These are phyloP conservation scores for Coboldia fuscipes DNA, from an alignment of 1,140 invertebrate genomes.

Conservation along the genomic window DNA sequence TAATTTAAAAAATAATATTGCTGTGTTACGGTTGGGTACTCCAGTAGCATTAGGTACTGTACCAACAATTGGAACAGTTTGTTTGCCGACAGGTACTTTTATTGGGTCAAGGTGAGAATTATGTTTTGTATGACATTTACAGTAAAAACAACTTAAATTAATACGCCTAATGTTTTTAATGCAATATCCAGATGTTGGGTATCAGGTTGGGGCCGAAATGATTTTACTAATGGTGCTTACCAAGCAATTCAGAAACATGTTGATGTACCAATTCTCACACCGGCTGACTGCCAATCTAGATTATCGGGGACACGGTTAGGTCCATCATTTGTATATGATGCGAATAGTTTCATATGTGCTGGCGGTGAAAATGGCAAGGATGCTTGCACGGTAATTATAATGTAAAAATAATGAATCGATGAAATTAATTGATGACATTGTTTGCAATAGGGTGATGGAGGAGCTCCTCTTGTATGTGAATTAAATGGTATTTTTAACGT, in stretches of 20 bases:
- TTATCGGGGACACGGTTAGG: conserved; percentile 42
- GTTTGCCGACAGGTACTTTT: conserved; percentile 34
- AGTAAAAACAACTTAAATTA: not conserved
- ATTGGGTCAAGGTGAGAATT: conserved; percentile 29
- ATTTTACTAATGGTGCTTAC: conserved; percentile 37
- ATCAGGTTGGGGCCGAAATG: conserved; percentile 62
- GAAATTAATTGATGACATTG: not conserved
- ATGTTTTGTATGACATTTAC: not conserved
- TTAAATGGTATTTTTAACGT: conserved; percentile 30
- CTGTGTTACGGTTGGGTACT: conserved; percentile 33
- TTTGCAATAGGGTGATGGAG: conserved; percentile 22
- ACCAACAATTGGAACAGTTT: conserved; percentile 48
- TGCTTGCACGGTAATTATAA: conserved; percentile 29
- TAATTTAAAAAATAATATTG: conserved; percentile 47
- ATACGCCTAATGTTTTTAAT: conserved; percentile 3
- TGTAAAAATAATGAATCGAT: not conserved
- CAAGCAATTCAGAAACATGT: conserved; percentile 45
- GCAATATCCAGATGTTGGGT: conserved; percentile 37
- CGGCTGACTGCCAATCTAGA: conserved; percentile 34
- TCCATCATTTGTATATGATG: conserved; percentile 31
- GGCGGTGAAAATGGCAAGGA: conserved; percentile 56
- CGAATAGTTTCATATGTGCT: conserved; percentile 48
- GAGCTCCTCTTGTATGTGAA: conserved; percentile 48
- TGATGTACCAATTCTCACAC: conserved; percentile 41
- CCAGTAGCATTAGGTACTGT: conserved; percentile 27